Evolutionary conservation across 1,140 invertebrate genomes (phyloP), one percentile per base, ranked within the genome.

Genomic region (Adelges cooleyi): DNA sequence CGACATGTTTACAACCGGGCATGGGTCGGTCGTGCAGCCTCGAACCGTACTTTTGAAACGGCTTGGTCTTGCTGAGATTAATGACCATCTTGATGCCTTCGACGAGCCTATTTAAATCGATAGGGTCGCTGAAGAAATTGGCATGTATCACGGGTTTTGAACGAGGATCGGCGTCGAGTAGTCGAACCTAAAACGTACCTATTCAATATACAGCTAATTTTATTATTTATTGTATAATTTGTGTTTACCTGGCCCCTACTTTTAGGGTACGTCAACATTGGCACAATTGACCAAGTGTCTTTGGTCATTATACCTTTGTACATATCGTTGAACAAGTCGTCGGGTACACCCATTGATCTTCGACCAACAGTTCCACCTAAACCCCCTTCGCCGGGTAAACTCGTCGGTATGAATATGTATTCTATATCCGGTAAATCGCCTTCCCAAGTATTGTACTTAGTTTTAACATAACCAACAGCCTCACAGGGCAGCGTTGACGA

Each of bases 91-190:
- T 82, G 22, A 89, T 82, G 46, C 86, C 87, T 72, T 86, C 81
- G 10, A 85, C 79, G 72, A 90, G 78, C 1, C 81, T 80, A 10
- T 75, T 72, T 2, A 89, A 68, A 73, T 91, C 88, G 8, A 82
- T 75, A 1, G 79, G 74, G 68, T 86, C 74, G 15, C 80, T 73
- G 70, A 89, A 85, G 71, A 90, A 92, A 73, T 90, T 91, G 1
- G 87, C 82, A 29, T 88, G 76, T 67, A 95, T 82, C 48, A 80
- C 75, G 0, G 92, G 91, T 74, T 81, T 80, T 29, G 85, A 80
- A 1, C 80, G 77, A 0, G 89, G 90, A 78, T 92, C 82, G 9
- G 75, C 74, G 46, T 80, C 84, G 51, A 78, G 79, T 9, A 93
- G 71, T 1, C 75, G 80, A 4, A 87, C 1, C 78, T 73, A 46